Evolutionary conservation across 2,797 vertebrate species (phyloP), one percentile per base, ranked within the genome.

Genomic region (Peromyscus nudipes): DNA sequence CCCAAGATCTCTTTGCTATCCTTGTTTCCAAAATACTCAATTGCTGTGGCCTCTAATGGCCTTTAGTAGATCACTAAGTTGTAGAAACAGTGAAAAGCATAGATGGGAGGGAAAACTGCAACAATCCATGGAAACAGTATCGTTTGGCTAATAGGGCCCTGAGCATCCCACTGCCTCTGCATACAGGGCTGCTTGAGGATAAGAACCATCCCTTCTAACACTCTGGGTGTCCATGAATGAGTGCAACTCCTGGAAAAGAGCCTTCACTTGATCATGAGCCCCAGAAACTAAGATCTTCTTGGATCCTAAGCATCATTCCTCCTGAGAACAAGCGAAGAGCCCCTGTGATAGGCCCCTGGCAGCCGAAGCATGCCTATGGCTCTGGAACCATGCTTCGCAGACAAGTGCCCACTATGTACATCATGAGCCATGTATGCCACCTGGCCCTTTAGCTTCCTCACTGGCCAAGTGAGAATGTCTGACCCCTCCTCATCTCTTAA

Each of bases 41-140:
- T 92, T 92, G 60, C 88, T 91, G 67, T 84, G 79, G 60, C 86
- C 82, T 95, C 80, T 34, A 37, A 92, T 91, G 90, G 67, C n/a
- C 94, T 94, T 97, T 96, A 96, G 96, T 90, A 93, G 77, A 95
- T 94, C 67, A 96, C 64, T 49, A 82, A 43, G 31, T 64, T 90
- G 43, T 95, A 95, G 97, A 96, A 96, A 97, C 94, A 97, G 89
- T 85, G 95, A 88, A 92, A 79, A 91, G 65, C 83, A 93, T 67
- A 97, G 96, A 96, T 97, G 96, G 96, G 85, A 71, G 34, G 46
- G 60, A 93, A 91, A 96, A 97, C 96, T 93, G 89, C 71, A 97
- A 97, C 94, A 96, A 97, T 82, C 91, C 81, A 79, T 92, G 75
- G 65, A 95, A 96, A 96, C 87, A 80, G 65, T 64, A 57, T 67